Evolutionary conservation across 2,113 vertebrate genomes (phyloP), one percentile per base, ranked within the genome.

Genomic region (Gymnobelideus leadbeateri): DNA sequence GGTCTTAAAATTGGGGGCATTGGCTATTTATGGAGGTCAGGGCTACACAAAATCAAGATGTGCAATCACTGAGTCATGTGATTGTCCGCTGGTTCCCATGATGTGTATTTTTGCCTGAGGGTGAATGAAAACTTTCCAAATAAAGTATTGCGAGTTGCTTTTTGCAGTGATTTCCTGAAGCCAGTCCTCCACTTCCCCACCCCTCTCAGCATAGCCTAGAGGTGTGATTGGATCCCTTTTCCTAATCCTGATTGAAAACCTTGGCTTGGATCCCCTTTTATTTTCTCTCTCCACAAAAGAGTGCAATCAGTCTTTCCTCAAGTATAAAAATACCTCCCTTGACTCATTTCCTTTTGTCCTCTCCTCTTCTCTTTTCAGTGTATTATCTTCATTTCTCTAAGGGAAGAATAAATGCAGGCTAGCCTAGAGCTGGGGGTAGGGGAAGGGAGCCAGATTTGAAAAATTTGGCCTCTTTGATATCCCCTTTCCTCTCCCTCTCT

Each of bases 381-480:
- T 90, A 95, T 95, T 96, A 37, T 90, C 37, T 93, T 95, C 95
- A 52, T 52, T 96, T 91, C n/a, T 94, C 50, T 53, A 95, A 57
- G 93, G 93, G 95, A 97, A 96, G 92, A 98, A 96, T 96, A 94
- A 92, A 97, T 97, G 96, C 94, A 94, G 92, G 51, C 49, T 90
- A 91, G 46, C 25, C 61, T 95, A 94, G 77, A 95, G 53, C 96
- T 97, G 95, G 51, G 31, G 12, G 28, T 6, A 49, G 5, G 53
- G 53, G 16, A 43, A 95, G 97, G 97, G 94, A 97, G 95, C 95
- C 97, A 96, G 94, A 97, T 95, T 92, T 95, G 93, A 97, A 96
- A 96, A 94, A 92, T 61, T 97, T 97, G n/a, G 14, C 97, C 96
- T 97, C 96, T 96, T 97, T 89, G 89, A 94, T 96, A 97, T 96